phyloP scores from a whole-genome alignment of 2,113 vertebrate genomes.

The Apteryx owenii region DNA sequence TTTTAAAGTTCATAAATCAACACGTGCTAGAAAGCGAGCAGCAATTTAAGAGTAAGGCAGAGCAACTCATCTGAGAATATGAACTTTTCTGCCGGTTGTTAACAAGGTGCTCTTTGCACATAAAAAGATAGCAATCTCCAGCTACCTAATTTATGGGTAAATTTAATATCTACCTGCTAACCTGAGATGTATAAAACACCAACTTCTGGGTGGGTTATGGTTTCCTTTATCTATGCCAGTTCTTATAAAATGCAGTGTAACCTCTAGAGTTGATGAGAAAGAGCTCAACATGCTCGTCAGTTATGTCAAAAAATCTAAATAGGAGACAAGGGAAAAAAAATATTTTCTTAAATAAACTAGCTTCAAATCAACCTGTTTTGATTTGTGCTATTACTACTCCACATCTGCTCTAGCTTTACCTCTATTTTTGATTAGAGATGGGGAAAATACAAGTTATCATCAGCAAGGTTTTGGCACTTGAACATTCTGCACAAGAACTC shows the following conservation, averaged over 20 bases:
- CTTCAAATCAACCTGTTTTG: not conserved
- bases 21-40: not conserved
- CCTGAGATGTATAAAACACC: not conserved
- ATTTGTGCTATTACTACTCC: not conserved
- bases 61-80: not conserved
- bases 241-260: not conserved
- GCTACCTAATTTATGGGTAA: constrained; percentile 36
- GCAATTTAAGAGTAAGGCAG: constrained; percentile 20
- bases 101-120: constrained; percentile 21
- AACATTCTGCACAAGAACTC: not conserved
- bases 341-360: not conserved
- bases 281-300: not conserved
- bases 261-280: not conserved
- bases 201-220: not conserved
- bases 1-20: constrained; percentile 25
- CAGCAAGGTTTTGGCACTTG: not conserved
- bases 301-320: not conserved
- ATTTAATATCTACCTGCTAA: not conserved
- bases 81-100: constrained; percentile 35
- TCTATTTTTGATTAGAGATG: not conserved
- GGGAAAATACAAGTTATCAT: not conserved
- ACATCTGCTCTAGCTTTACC: not conserved
- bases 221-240: not conserved
- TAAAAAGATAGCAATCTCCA: constrained; percentile 9
- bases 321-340: not conserved